Evolutionary conservation across 2,797 vertebrate species (phyloP).

Genomic region (Momotus momota): DNA sequence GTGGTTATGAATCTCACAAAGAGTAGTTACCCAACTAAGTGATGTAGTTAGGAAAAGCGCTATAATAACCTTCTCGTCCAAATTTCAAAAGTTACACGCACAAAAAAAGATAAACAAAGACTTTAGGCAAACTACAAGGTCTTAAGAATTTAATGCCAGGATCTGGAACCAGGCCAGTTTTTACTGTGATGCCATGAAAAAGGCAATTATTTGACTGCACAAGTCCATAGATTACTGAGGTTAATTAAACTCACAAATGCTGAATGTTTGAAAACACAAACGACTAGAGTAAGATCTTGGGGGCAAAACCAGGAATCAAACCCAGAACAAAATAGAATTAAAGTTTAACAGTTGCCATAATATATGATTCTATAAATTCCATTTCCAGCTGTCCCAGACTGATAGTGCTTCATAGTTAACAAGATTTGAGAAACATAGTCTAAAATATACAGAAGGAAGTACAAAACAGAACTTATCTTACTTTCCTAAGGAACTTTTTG

Average conservation of each 20-base stretch:
- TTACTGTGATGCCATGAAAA: background rate
- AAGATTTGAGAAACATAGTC: background rate
- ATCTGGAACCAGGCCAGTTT: slow-evolving; percentile 31
- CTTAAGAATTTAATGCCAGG: background rate
- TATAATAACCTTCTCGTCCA: background rate
- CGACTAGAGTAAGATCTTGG: slow-evolving; percentile 22
- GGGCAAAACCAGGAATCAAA: background rate
- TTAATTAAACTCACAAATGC: slow-evolving; percentile 60
- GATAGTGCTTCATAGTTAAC: background rate
- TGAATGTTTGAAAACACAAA: slow-evolving; percentile 19
- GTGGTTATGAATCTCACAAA: background rate
- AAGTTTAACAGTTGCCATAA: background rate
- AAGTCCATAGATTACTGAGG: slow-evolving; percentile 23
- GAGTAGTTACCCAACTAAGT: background rate
- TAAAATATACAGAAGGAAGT: background rate
- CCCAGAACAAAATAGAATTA: background rate
- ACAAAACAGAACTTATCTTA: background rate
- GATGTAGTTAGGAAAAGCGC: background rate
- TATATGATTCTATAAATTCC: background rate
- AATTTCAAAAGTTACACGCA: background rate
- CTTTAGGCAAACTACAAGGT: background rate
- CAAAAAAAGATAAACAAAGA: background rate
- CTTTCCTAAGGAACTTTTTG: background rate
- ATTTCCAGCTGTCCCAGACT: background rate
- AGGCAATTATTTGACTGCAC: slow-evolving; percentile 32